Conservation (phyloP, 37 sponge, comb jelly and placozoan species). For the Aphrocallistes beatrix region DNA sequence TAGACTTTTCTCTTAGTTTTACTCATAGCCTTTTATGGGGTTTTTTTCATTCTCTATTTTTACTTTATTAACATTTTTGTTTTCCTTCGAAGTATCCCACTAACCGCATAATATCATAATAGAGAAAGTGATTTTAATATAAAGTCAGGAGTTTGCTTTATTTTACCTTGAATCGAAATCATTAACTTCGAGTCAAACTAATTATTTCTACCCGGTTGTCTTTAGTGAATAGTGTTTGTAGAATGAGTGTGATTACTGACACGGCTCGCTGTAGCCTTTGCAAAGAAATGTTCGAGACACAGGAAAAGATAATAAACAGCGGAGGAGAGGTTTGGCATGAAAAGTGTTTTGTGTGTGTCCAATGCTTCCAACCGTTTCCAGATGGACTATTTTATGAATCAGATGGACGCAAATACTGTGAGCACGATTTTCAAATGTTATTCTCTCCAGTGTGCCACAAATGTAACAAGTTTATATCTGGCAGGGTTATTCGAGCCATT, state of each 20-base stretch:
- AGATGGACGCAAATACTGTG: slow-evolving; percentile 95
- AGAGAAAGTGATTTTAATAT: no score
- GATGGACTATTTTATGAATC: slow-evolving; percentile 93
- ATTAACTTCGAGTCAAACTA: no score
- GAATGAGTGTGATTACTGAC: background rate
- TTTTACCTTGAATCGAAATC: no score
- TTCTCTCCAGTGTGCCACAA: slow-evolving; percentile 91
- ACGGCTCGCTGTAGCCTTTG: slow-evolving; percentile 61
- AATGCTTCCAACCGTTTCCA: slow-evolving; percentile 95
- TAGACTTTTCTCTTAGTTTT: no score
- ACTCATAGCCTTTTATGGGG: no score
- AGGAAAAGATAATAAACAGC: slow-evolving; percentile 79
- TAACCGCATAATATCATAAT: no score
- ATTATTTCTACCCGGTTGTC: no score
- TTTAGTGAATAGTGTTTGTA: no score
- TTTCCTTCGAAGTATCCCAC: no score
- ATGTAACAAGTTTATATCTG: slow-evolving; percentile 69
- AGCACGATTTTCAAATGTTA: slow-evolving; percentile 81
- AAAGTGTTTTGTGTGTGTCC: slow-evolving; percentile 94
- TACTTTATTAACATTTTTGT: no score
- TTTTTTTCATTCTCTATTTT: no score
- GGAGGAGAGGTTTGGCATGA: slow-evolving; percentile 95
- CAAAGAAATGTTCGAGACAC: slow-evolving; percentile 59
- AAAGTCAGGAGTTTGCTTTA: no score
- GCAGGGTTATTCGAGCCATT: slow-evolving; percentile 90